A percentile compares a stretch with the other conserved stretches of the same genome.
These are phyloP conservation scores for Psittacula cyanocephala DNA, from an alignment of 2,113 vertebrate genomes.

Conservation along the genomic window DNA sequence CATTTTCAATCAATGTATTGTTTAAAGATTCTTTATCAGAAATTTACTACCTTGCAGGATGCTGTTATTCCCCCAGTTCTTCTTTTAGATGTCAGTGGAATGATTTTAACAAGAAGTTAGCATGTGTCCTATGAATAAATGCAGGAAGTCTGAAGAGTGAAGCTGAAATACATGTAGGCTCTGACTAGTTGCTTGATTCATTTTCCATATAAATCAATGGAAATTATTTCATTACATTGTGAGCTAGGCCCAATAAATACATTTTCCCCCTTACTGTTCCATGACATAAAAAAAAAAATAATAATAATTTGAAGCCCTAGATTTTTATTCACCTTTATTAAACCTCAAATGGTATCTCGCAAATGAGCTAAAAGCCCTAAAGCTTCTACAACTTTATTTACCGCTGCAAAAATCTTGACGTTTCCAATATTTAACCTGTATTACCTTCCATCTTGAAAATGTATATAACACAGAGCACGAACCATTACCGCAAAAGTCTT, in stretches of 20 bases:
- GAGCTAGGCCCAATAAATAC: not conserved
- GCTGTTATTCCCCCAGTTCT: not conserved
- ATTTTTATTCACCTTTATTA: not conserved
- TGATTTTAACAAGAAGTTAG: not conserved
- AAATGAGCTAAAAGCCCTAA: not conserved
- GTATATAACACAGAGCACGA: not conserved
- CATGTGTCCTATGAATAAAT: not conserved
- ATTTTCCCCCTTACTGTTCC: not conserved
- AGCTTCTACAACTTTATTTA: not conserved
- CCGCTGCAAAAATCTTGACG: not conserved
- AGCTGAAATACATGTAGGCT: not conserved
- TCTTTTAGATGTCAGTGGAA: not conserved
- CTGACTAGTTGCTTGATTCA: not conserved
- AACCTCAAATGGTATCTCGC: not conserved
- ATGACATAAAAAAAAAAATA: not conserved
- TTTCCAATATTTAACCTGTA: not conserved
- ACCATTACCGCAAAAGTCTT: not conserved
- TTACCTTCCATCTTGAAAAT: not conserved
- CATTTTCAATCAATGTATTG: not conserved
- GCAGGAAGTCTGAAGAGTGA: not conserved
- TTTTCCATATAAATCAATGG: not conserved
- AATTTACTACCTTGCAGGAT: not conserved
- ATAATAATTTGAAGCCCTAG: not conserved
- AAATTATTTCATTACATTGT: not conserved
- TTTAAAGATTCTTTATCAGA: not conserved